Evolutionary conservation across 2,888 invertebrate genomes (phyloP).

Genomic region (Ochropacha duplaris): DNA sequence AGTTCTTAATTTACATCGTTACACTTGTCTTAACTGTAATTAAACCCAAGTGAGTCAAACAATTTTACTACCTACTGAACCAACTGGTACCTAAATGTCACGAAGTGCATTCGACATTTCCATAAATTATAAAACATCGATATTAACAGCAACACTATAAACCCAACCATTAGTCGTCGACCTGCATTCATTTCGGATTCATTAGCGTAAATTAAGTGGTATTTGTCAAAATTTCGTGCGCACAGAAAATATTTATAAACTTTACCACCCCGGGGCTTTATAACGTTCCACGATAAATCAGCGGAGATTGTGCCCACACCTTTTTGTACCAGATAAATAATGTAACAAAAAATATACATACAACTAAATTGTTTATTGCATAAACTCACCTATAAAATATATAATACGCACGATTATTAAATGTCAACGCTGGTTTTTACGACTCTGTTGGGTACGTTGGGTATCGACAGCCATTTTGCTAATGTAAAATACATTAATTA

Average conservation of each 20-base stretch:
- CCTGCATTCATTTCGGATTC: conserved; percentile 73
- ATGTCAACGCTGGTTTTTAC: conserved; percentile 68
- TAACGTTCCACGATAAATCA: conserved; percentile 59
- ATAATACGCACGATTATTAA: conserved; percentile 55
- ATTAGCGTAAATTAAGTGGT: conserved; percentile 81
- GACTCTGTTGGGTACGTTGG: conserved; percentile 55
- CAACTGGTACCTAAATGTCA: neutral
- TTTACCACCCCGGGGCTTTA: conserved; percentile 54
- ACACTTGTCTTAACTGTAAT: neutral
- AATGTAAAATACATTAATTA: conserved; percentile 73
- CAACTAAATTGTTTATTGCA: conserved; percentile 53
- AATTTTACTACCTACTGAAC: neutral
- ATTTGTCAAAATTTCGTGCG: conserved; percentile 76
- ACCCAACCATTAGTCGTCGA: conserved; percentile 57
- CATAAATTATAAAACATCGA: conserved; percentile 26
- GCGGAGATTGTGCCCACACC: conserved; percentile 51
- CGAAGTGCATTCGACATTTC: neutral
- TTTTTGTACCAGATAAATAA: conserved; percentile 41
- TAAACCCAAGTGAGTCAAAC: neutral
- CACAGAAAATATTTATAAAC: conserved; percentile 76
- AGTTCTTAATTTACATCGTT: neutral
- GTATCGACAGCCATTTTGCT: conserved; percentile 67
- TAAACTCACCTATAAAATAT: conserved; percentile 47
- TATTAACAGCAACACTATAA: conserved; percentile 46
- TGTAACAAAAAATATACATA: conserved; percentile 36